Percentiles rank a stretch among this genome's conserved stretches.
Conservation (phyloP, 1,140 invertebrate genomes). For the Acromyrmex heyeri region DNA sequence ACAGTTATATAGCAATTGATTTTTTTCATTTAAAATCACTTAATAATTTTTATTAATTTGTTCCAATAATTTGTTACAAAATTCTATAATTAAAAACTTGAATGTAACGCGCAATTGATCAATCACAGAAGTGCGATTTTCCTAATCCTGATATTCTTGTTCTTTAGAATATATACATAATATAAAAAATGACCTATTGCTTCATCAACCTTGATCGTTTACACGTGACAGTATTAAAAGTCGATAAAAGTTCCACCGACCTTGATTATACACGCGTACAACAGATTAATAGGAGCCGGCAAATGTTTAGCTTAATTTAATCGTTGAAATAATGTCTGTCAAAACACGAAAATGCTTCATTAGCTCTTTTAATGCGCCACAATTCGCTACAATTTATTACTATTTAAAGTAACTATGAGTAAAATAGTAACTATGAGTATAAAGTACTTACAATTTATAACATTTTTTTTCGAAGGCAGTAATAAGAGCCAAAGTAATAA, state of each 20-base stretch:
- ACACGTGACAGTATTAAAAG: constrained; percentile 57
- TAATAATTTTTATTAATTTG: not conserved
- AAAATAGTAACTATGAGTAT: too few species aligned
- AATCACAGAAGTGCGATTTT: not conserved
- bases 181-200: not conserved
- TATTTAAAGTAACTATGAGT: not conserved
- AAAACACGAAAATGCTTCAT: constrained; percentile 5
- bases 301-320: constrained; percentile 25
- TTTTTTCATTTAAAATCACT: not conserved
- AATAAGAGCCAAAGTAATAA: too few species aligned
- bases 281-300: constrained; percentile 51
- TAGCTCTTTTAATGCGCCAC: not conserved
- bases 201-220: constrained; percentile 51
- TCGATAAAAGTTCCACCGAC: constrained; percentile 46
- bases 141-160: not conserved
- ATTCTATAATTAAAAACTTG: not conserved
- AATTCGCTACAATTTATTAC: not conserved
- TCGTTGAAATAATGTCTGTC: constrained; percentile 7
- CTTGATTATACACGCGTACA: constrained; percentile 42
- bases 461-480: too few species aligned
- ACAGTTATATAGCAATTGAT: not conserved
- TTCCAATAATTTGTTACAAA: not conserved
- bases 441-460: too few species aligned
- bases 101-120: not conserved
- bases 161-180: not conserved